phyloP scores from a whole-genome alignment of 2,888 invertebrate species.

The Agonopterix arenella region DNA sequence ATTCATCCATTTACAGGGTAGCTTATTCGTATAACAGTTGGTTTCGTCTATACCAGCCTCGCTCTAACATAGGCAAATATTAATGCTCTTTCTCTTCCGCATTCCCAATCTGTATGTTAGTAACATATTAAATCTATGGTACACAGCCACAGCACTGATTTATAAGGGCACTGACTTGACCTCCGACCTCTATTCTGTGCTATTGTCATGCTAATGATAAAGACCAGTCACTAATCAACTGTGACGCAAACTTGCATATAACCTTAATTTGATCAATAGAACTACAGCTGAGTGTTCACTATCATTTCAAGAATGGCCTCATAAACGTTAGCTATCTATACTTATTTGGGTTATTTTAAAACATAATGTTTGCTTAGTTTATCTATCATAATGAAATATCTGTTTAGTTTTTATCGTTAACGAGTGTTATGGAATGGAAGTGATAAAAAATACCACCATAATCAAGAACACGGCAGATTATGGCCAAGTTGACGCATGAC shows the following conservation, averaged over 20 bases:
- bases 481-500: constrained; percentile 11
- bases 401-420: not conserved
- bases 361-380: not conserved
- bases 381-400: not conserved
- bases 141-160: constrained; percentile 26
- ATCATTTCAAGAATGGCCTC: not conserved
- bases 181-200: constrained; percentile 53
- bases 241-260: constrained; percentile 27
- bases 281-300: too few relatives aligned
- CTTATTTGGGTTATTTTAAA: not conserved
- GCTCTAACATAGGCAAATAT: too few relatives aligned
- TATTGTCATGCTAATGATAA: constrained; percentile 61
- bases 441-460: constrained; percentile 12
- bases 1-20: too few relatives aligned
- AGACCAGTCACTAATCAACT: constrained; percentile 38
- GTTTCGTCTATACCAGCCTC: too few relatives aligned
- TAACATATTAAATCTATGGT: too few relatives aligned
- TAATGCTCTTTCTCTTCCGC: too few relatives aligned
- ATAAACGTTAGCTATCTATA: not conserved
- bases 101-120: too few relatives aligned
- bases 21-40: constrained; percentile 7
- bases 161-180: constrained; percentile 58
- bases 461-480: constrained; percentile 10
- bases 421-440: constrained; percentile 2
- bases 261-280: not conserved